These are phyloP conservation scores for Phoenicopterus ruber DNA, from an alignment of 2,113 vertebrate species.

Conservation along the genomic window DNA sequence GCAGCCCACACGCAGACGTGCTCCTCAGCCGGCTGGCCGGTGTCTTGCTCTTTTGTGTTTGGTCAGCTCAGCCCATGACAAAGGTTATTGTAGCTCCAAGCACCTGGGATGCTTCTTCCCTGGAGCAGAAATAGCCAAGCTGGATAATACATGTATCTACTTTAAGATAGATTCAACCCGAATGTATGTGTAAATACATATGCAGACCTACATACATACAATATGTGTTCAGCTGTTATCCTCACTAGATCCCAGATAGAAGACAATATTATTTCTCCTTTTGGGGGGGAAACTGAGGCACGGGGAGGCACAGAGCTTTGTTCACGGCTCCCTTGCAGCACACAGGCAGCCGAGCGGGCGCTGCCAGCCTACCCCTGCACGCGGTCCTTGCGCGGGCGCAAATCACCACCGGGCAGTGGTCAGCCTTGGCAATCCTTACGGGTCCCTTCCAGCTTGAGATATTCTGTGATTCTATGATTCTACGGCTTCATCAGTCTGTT, in stretches of 20 bases:
- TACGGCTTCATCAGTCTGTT: neutral
- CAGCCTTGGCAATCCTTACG: neutral
- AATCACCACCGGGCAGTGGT: too few relatives aligned
- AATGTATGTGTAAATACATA: neutral
- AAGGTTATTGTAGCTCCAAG: neutral
- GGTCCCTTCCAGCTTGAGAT: too few relatives aligned
- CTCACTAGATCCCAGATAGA: neutral
- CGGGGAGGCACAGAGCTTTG: accelerated
- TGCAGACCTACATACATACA: neutral
- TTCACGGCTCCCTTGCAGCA: neutral
- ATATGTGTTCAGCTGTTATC: neutral
- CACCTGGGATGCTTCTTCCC: neutral
- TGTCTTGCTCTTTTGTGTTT: neutral
- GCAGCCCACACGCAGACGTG: neutral
- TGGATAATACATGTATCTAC: neutral
- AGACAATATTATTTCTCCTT: neutral
- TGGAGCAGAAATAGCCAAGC: neutral
- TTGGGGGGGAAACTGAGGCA: neutral
- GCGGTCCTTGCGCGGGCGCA: neutral
- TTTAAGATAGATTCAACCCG: neutral
- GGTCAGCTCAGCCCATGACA: neutral
- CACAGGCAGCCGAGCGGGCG: neutral
- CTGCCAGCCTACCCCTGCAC: neutral
- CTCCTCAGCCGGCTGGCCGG: neutral
- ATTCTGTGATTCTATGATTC: too few relatives aligned